Conservation (phyloP, 2,113 vertebrate genomes). For the Semnornis frantzii region DNA sequence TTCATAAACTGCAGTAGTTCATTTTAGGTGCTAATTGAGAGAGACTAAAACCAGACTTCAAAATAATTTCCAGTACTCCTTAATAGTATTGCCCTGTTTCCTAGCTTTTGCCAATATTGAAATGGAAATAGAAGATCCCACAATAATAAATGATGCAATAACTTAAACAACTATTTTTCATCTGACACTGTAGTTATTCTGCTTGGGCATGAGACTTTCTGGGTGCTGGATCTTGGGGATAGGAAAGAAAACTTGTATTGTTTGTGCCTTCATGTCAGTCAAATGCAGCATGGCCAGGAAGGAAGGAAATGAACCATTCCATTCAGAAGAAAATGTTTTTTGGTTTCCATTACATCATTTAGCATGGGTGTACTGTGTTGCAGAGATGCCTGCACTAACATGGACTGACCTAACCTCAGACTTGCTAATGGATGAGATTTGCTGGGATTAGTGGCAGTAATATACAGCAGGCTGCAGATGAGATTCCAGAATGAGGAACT, state of each 20-base stretch:
- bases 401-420: neutral
- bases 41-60: neutral
- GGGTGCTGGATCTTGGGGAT: neutral
- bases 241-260: neutral
- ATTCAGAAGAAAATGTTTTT: neutral
- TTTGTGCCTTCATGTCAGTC: neutral
- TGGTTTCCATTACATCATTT: neutral
- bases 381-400: neutral
- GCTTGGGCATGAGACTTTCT: neutral
- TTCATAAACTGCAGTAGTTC: neutral
- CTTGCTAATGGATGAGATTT: neutral
- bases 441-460: neutral
- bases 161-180: neutral
- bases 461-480: neutral
- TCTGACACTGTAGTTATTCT: neutral
- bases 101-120: neutral
- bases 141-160: neutral
- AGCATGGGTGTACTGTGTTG: neutral
- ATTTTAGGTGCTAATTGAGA: neutral
- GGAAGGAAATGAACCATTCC: neutral
- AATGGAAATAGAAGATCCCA: neutral
- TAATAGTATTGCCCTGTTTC: neutral
- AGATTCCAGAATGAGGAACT: neutral
- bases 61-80: neutral
- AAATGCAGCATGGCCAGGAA: neutral